Base-by-base conservation (phyloP, 2,797 vertebrate genomes). In the Poliocrania exsul region DNA sequence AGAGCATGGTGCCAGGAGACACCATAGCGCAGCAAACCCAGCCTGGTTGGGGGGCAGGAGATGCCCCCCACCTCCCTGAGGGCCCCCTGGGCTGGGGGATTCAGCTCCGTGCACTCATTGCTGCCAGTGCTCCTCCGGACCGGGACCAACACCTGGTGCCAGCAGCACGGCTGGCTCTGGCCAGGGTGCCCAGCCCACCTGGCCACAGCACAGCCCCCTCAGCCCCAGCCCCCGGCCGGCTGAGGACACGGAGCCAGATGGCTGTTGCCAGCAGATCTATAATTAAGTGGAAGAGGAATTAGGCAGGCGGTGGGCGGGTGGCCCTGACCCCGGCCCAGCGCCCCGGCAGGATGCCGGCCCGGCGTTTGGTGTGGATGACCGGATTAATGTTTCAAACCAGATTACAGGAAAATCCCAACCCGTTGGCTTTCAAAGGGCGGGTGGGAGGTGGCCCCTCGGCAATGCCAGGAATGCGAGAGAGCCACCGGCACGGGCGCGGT, bases 381-480 rank as follows among this genome's bases (percentile, higher is more conserved):
- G 57, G 92, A 88, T 96, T 91, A 95, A 81, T 25, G 91, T 88
- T 90, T 92, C 88, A 75, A 94, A 91, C 88, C 94, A 79, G 94
- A 94, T 92, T 95, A 95, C 16, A 21, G 31, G 85, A 86, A 95
- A 94, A 96, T 92, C 93, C 89, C 82, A 44, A 29, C 56, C 91
- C 33, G 13, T 10, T 81, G 93, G 51, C 83, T 95, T 93, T 92
- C 95, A 90, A 94, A 85, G 89, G 94, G 81, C 91, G 38, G 74
- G 33, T 5, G 6, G 87, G 87, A 93, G 72, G 70, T 20, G 64
- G 91, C 92, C 85, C 75, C 96, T 88, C 89, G 95, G 93, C 94
- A 95, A 96, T 95, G 96, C 71, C 81, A 96, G 84, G 95, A 97
- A 97, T 96, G 95, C 31, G 1, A 51, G 37, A 81, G 72, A 85